These are phyloP conservation scores for Lochmaea capreae DNA, from an alignment of 2,888 invertebrate species.

Conservation along the genomic window DNA sequence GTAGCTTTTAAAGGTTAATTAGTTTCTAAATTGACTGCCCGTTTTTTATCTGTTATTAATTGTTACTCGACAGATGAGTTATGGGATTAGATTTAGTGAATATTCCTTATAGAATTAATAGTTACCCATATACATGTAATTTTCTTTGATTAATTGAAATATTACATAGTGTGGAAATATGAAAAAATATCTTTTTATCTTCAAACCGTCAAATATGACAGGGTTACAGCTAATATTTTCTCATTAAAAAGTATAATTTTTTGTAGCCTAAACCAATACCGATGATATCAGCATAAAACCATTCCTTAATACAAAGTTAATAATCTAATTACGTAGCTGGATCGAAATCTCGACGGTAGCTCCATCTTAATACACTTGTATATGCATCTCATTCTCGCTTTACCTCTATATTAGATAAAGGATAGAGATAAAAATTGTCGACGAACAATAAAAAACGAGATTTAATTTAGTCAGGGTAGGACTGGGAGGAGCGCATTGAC, in stretches of 20 bases:
- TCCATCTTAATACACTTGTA: constrained; percentile 43
- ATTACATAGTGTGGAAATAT: not conserved
- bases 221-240: not conserved
- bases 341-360: constrained; percentile 60
- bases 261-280: not conserved
- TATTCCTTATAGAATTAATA: constrained; percentile 30
- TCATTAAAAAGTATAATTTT: not conserved
- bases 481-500: constrained; percentile 65
- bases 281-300: constrained; percentile 9
- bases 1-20: constrained; percentile 51
- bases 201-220: too few species aligned
- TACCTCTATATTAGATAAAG: constrained; percentile 9
- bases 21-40: constrained; percentile 49
- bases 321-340: constrained; percentile 62
- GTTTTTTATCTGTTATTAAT: constrained; percentile 49
- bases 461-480: constrained; percentile 67
- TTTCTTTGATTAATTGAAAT: constrained; percentile 23
- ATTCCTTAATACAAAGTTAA: constrained; percentile 56
- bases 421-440: constrained; percentile 47
- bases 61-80: constrained; percentile 35
- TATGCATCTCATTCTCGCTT: constrained; percentile 30
- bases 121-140: constrained; percentile 5
- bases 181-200: too few species aligned
- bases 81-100: constrained; percentile 33
- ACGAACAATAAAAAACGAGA: constrained; percentile 62